Evolutionary conservation across 2,888 invertebrate genomes (phyloP), one percentile per base, ranked within the genome.

Genomic region (Sycophila texana): DNA sequence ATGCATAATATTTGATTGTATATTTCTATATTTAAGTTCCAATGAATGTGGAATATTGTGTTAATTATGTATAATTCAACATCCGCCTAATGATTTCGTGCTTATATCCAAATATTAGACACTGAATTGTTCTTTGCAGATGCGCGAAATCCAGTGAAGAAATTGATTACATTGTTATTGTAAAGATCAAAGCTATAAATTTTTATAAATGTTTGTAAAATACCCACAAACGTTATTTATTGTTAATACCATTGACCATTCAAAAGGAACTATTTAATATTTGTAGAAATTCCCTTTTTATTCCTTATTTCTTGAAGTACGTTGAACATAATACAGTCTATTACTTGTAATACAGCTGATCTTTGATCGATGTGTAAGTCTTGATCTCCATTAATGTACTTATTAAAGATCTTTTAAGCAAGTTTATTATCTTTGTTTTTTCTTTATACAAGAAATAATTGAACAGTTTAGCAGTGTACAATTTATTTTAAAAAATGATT

Each of bases 21-120:
- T 81, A 79, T 53, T 77, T 80, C 30, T 68, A 74, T 67, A 66
- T 77, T 72, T 77, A 68, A 74, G 63, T 78, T 80, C 74, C 80
- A 80, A 80, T 76, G 75, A 78, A 75, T 75, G 60, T 76, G 78
- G 75, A 82, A 80, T 82, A 80, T 76, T 81, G 55, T 80, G 77
- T 77, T 79, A 78, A 73, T 79, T 77, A 78, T 81, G 77, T 81
- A 75, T 80, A 80, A 80, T 82, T 80, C 51, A 78, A 78, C 66
- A 78, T 74, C 70, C 71, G 76, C 76, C 4, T 76, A 82, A 82
- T 79, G 82, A 82, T 82, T 82, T 80, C 82, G 82, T 82, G 82
- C 82, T 78, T 65, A 3, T 4, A 49, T 66, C 7, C 18, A 57
- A 80, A 72, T 39, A 22, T 68, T 49, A 68, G n/a, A 63, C 67